phyloP scores from a whole-genome alignment of 2,113 vertebrate genomes.

The Cyanocitta stelleri region DNA sequence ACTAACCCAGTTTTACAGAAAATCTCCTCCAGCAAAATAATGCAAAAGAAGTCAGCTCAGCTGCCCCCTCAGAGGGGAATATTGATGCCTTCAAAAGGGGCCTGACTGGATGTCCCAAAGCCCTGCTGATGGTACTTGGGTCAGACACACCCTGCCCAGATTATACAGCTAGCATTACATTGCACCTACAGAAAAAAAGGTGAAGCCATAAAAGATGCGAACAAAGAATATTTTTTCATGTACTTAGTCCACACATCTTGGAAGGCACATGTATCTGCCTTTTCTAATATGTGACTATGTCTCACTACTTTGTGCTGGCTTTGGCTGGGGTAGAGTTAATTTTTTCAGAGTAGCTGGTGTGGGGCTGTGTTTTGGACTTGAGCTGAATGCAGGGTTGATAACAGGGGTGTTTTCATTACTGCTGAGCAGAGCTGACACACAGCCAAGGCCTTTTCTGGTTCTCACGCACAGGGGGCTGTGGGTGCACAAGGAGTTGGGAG shows the following conservation, averaged over 20 bases:
- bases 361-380: background rate
- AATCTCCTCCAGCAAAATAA: background rate
- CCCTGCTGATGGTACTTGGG: background rate
- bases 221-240: background rate
- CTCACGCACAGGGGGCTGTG: background rate
- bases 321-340: background rate
- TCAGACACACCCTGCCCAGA: background rate
- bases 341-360: background rate
- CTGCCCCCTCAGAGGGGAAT: background rate
- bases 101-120: background rate
- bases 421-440: background rate
- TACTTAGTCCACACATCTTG: background rate
- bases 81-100: background rate
- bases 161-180: background rate
- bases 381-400: background rate
- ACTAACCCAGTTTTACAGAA: background rate
- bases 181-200: background rate
- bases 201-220: background rate
- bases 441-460: background rate
- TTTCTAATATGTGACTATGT: background rate
- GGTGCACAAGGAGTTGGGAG: background rate
- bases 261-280: background rate
- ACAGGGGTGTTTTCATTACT: accelerated
- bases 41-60: background rate
- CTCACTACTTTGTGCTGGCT: background rate